Base-by-base conservation (phyloP, 2,888 invertebrate genomes). In the Pyrgus malvae region DNA sequence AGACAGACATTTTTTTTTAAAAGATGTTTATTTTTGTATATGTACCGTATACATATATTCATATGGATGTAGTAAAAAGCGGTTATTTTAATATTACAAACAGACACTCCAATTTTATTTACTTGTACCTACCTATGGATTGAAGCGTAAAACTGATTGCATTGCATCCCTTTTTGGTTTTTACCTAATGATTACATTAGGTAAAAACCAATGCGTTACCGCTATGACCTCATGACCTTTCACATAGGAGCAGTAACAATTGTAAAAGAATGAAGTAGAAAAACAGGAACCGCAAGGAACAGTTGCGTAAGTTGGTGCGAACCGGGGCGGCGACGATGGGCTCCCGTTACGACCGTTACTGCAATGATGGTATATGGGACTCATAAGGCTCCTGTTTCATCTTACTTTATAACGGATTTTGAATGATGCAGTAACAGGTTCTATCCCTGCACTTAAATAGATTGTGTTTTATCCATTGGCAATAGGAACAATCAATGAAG, bases 261-360 rank as follows among this genome's bases (percentile, higher is more conserved):
- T 48, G 48, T 17, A 21, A n/a, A 9, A 38, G 48, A 40, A 27
- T 41, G 17, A 31, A 23, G 44, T 14, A 27, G 17, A 51, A 63
- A 63, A 65, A 64, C 63, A 60, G 66, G 63, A 63, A 56, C 46
- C 41, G 31, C 42, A 50, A 42, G 42, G 57, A 63, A 66, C 67
- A 62, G 68, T 66, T 68, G 67, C 64, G 60, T 62, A 64, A 65
- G 59, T 58, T 65, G 57, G 23, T 48, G 54, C 60, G 58, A 69
- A 78, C 72, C 70, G 70, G 77, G 68, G 65, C 72, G 58, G 55
- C 71, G 70, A 76, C 68, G 65, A n/a, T 72, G 58, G 55, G 60
- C 69, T 72, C 74, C 83, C 83, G 83, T 83, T 83, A 81, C 57
- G 61, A 74, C 83, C 78, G 83, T 78, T 81, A 81, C 62, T 63